Percentiles rank a stretch among this genome's conserved stretches.
These are phyloP conservation scores for Drosophila barbarae DNA, from an alignment of 2,888 invertebrate species.

Conservation along the genomic window DNA sequence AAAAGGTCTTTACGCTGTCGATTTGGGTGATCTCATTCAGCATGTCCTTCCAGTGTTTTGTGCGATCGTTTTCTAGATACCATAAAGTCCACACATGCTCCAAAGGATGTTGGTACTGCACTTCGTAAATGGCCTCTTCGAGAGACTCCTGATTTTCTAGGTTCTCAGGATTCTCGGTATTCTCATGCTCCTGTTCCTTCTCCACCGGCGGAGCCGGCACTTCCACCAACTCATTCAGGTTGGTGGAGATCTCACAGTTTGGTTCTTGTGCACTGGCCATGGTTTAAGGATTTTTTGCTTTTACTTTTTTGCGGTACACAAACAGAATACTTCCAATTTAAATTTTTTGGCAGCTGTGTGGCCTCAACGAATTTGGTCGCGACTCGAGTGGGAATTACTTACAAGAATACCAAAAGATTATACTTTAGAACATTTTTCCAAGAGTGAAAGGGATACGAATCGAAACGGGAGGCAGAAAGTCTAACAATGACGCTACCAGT, in stretches of 20 bases:
- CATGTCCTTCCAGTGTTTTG: constrained; percentile 66
- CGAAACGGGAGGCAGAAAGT: constrained; percentile 45
- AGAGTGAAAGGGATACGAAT: constrained; percentile 48
- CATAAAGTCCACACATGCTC: constrained; percentile 65
- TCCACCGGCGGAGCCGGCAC: constrained; percentile 6
- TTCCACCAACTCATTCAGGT: constrained; percentile 23
- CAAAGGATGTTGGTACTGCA: constrained; percentile 61
- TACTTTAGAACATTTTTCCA: constrained; percentile 45
- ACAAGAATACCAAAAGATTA: constrained; percentile 48
- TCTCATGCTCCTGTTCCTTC: constrained; percentile 5
- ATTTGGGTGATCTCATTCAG: constrained; percentile 63
- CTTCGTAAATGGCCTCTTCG: constrained; percentile 20
- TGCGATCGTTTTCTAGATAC: constrained; percentile 66
- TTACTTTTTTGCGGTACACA: neutral
- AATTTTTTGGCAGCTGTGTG: constrained; percentile 20
- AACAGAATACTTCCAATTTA: constrained; percentile 22
- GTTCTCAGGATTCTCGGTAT: constrained; percentile 1
- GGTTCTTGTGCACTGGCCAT: constrained; percentile 55
- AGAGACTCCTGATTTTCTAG: neutral
- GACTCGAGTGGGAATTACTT: constrained; percentile 40
- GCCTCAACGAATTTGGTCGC: constrained; percentile 37
- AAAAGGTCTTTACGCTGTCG: constrained; percentile 66
- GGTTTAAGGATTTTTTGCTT: neutral
- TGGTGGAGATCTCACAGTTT: neutral
- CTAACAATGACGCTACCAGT: constrained; percentile 26